Percentiles rank a stretch among this genome's conserved stretches.
phyloP scores from a whole-genome alignment of 2,113 vertebrate genomes.

The Microcebus tavaratra region DNA sequence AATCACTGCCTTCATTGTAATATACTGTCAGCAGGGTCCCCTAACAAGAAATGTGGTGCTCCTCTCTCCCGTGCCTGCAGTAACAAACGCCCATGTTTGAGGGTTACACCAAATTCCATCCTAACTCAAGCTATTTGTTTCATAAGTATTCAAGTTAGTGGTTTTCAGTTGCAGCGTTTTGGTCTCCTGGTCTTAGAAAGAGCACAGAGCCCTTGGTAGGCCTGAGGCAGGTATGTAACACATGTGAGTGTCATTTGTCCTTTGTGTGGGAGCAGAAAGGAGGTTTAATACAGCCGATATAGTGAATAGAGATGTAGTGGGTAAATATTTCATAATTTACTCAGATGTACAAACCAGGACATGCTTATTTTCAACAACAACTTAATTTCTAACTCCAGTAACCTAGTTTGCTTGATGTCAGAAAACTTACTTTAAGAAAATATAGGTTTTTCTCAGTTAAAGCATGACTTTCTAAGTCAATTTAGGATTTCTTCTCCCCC shows the following conservation, averaged over 20 bases:
- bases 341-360: background rate
- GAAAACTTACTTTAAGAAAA: background rate
- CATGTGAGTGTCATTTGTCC: background rate
- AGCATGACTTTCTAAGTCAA: background rate
- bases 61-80: background rate
- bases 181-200: background rate
- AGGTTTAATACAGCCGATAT: background rate
- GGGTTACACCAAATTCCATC: background rate
- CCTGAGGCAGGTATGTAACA: background rate
- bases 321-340: constrained; percentile 27
- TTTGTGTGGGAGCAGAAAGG: background rate
- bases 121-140: constrained; percentile 23
- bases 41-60: background rate
- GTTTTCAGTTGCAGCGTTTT: background rate
- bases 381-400: constrained; percentile 7
- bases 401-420: background rate
- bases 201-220: background rate
- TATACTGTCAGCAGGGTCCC: constrained; percentile 13
- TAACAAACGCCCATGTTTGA: background rate
- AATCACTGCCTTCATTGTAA: constrained; percentile 41
- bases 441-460: background rate
- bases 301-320: background rate
- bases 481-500: background rate
- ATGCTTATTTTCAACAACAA: background rate
- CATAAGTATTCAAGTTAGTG: background rate